A percentile compares a stretch with the other conserved stretches of the same genome.
phyloP scores from a whole-genome alignment of 2,113 vertebrate genomes.

The Apus apus region DNA sequence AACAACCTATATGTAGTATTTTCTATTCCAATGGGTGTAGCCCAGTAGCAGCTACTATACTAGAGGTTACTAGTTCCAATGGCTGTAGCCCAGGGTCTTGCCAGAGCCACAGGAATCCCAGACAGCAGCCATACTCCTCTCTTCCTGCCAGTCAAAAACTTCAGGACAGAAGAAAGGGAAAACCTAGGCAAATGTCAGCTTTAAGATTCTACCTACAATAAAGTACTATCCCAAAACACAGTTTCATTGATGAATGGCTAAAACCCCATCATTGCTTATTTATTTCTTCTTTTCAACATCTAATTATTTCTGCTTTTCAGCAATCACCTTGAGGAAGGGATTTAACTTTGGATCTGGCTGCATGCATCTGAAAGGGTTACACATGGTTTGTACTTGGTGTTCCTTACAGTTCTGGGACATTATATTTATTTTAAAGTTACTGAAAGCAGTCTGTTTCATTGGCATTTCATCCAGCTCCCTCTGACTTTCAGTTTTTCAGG shows the following conservation, averaged over 20 bases:
- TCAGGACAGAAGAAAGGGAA: background rate
- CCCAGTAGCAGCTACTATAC: background rate
- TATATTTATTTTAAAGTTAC: slow-evolving; percentile 1
- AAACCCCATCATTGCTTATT: background rate
- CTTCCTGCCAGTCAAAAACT: background rate
- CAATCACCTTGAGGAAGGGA: background rate
- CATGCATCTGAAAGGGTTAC: background rate
- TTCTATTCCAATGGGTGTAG: background rate
- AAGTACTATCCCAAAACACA: background rate
- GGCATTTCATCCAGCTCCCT: background rate
- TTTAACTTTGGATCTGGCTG: background rate
- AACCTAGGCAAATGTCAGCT: background rate
- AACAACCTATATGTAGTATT: rapidly evolving
- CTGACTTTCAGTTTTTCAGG: background rate
- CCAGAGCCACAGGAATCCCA: background rate
- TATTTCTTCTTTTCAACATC: background rate
- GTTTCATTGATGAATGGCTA: background rate
- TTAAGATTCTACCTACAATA: background rate
- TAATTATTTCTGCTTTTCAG: background rate
- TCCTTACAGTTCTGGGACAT: background rate
- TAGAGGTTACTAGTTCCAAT: background rate
- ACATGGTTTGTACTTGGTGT: background rate
- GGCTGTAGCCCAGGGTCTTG: background rate
- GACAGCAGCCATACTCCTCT: background rate
- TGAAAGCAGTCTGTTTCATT: background rate